These are phyloP conservation scores for Arothron firmamentum DNA, from an alignment of 2,113 vertebrate species.

Conservation along the genomic window DNA sequence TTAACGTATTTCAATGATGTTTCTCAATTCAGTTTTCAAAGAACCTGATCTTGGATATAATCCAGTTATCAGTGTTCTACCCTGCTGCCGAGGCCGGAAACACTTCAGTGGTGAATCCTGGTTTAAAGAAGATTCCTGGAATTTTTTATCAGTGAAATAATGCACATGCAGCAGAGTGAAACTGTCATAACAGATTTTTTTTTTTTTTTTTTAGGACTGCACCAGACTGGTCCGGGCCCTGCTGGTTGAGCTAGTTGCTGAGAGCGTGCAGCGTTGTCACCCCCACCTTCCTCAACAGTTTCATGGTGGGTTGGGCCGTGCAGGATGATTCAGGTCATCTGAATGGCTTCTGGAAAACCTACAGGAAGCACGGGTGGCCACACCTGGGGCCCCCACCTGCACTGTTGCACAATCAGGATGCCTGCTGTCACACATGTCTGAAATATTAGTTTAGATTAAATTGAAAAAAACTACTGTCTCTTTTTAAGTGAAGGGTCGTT, in stretches of 20 bases:
- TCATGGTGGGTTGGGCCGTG: slow-evolving; percentile 29
- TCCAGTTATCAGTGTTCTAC: not conserved
- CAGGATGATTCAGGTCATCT: slow-evolving; percentile 42
- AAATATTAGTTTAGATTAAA: not conserved
- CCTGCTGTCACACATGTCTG: not conserved
- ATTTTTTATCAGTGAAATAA: not conserved
- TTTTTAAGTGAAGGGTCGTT: too few relatives aligned
- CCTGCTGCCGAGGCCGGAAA: not conserved
- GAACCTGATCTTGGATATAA: not conserved
- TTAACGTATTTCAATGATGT: too few relatives aligned
- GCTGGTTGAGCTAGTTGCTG: not conserved
- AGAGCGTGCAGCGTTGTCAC: not conserved
- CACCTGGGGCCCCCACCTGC: not conserved
- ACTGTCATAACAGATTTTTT: too few relatives aligned
- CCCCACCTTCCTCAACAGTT: slow-evolving; percentile 7
- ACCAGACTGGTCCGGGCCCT: slow-evolving; percentile 6
- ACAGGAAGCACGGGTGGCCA: slow-evolving; percentile 17
- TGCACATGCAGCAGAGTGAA: not conserved
- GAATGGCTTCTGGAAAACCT: slow-evolving; percentile 38
- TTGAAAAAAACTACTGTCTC: too few relatives aligned
- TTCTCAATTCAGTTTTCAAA: too few relatives aligned
- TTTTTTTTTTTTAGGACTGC: not conserved
- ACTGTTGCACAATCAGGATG: not conserved
- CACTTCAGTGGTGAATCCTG: not conserved
- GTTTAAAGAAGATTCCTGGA: not conserved